Conservation (phyloP, 2,113 vertebrate genomes). For the Nannospalax galili region DNA sequence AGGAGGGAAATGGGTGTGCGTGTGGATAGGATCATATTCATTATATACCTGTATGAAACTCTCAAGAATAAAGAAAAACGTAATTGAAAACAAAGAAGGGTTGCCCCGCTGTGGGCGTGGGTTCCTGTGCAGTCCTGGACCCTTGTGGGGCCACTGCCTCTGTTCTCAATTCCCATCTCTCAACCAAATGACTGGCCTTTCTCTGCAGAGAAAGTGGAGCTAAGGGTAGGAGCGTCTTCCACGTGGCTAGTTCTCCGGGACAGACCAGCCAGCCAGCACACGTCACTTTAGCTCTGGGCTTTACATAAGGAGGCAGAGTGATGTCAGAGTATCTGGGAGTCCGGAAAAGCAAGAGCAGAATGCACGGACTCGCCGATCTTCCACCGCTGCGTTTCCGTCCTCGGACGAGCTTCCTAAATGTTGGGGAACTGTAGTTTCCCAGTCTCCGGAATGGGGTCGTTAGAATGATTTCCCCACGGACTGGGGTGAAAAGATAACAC, state of each 20-base stretch:
- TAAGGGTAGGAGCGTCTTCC: neutral
- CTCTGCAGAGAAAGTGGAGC: neutral
- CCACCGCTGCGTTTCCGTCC: neutral
- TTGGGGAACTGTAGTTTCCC: neutral
- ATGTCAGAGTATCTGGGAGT: conserved; percentile 8
- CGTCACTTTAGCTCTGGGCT: neutral
- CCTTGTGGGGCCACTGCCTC: neutral
- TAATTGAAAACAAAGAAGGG: neutral
- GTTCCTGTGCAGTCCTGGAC: neutral
- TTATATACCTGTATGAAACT: too few relatives aligned
- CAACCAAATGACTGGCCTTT: neutral
- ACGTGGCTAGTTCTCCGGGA: neutral
- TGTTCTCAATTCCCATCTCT: neutral
- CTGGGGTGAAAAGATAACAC: neutral
- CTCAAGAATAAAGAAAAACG: too few relatives aligned
- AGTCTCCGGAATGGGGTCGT: neutral
- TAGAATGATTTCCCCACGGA: neutral
- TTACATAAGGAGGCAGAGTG: conserved; percentile 22
- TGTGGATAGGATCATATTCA: too few relatives aligned
- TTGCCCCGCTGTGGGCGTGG: neutral
- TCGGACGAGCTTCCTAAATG: neutral
- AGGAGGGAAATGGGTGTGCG: too few relatives aligned
- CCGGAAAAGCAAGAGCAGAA: too few relatives aligned
- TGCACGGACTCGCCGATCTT: too few relatives aligned
- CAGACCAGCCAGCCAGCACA: neutral